These are phyloP conservation scores for Anomalospiza imberbis DNA, from an alignment of 2,797 vertebrate genomes.

Conservation along the genomic window DNA sequence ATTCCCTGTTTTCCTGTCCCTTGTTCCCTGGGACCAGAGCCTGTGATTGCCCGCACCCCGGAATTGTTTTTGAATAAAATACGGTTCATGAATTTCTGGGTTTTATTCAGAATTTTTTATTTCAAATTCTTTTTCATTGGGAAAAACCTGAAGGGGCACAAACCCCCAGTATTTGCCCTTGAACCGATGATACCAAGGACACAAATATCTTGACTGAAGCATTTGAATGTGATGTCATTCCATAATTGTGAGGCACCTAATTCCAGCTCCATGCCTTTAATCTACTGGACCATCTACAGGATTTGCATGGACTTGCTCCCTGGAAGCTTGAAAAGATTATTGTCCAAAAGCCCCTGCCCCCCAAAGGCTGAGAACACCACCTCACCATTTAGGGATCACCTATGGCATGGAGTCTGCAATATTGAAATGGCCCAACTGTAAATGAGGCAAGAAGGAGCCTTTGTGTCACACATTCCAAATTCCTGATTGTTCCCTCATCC, in stretches of 20 bases:
- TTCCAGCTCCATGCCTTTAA: not conserved
- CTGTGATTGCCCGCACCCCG: not conserved
- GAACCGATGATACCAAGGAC: not conserved
- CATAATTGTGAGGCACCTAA: not conserved
- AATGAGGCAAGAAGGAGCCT: not conserved
- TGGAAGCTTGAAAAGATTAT: not conserved
- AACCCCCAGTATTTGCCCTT: not conserved
- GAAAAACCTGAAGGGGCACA: not conserved
- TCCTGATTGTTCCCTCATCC: not conserved
- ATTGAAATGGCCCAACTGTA: not conserved
- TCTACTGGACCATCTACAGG: not conserved
- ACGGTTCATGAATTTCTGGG: rapidly evolving
- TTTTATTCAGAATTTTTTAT: not conserved
- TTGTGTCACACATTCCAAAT: not conserved
- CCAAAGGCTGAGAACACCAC: not conserved
- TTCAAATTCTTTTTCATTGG: not conserved
- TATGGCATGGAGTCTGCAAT: not conserved
- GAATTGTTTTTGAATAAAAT: not conserved
- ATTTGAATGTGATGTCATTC: not conserved
- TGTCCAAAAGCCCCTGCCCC: not conserved
- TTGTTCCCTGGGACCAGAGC: not conserved
- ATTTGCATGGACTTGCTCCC: not conserved
- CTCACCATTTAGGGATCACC: not conserved
- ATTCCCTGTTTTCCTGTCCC: not conserved
- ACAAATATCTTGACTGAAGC: not conserved